These are phyloP conservation scores for Neoaliturus tenellus DNA, from an alignment of 2,888 invertebrate species.

Conservation along the genomic window DNA sequence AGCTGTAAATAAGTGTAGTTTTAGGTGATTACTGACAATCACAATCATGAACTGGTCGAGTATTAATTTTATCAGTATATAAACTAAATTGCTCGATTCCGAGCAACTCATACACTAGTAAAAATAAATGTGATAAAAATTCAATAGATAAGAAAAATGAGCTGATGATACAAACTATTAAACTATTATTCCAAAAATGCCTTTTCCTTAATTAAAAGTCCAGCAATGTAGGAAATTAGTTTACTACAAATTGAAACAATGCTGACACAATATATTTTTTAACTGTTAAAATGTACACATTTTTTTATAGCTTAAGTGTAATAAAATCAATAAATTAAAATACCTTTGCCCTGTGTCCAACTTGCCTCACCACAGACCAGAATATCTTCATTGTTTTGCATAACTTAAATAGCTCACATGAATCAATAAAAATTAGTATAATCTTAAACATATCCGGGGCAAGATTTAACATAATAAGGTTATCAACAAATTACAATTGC, in stretches of 20 bases:
- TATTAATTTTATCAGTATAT: too few species aligned
- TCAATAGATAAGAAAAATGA: too few species aligned
- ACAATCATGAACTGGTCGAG: too few species aligned
- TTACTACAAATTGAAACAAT: too few species aligned
- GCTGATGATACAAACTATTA: neutral
- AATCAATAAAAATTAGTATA: neutral
- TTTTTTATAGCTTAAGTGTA: neutral
- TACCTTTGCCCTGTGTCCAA: neutral
- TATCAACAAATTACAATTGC: neutral
- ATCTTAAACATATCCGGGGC: constrained; percentile 19
- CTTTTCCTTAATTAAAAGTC: neutral
- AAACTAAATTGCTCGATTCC: too few species aligned
- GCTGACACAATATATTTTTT: neutral
- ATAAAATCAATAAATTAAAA: neutral
- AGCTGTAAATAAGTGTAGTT: too few species aligned
- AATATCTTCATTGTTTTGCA: neutral
- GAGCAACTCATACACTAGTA: too few species aligned
- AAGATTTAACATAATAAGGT: neutral
- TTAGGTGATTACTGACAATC: too few species aligned
- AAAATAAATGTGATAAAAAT: too few species aligned
- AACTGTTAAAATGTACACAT: neutral
- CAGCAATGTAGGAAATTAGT: too few species aligned
- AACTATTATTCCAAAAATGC: neutral
- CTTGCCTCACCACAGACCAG: neutral
- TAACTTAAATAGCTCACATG: neutral